These are phyloP conservation scores for Thalassarche chlororhynchos DNA, from an alignment of 2,113 vertebrate genomes.

Conservation along the genomic window DNA sequence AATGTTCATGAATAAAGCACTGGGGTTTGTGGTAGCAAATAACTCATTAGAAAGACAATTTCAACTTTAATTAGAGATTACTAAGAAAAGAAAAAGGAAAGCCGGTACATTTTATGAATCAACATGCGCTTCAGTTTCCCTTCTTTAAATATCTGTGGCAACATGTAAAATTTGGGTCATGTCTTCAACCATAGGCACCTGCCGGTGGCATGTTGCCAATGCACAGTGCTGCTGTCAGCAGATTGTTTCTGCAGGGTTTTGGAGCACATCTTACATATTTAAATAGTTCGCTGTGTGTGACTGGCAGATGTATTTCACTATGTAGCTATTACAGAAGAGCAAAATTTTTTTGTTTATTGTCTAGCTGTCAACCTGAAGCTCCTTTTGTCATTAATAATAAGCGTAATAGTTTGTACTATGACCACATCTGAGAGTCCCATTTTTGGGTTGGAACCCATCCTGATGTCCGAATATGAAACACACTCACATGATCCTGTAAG, in stretches of 20 bases:
- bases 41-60: slow-evolving; percentile 15
- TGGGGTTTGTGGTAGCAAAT: neutral
- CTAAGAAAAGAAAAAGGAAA: neutral
- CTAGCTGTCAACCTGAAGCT: neutral
- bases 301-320: neutral
- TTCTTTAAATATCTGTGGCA: neutral
- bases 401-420: neutral
- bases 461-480: neutral
- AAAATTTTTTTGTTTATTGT: neutral
- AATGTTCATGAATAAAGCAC: neutral
- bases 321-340: neutral
- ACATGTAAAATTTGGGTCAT: neutral
- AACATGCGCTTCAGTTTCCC: neutral
- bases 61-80: neutral
- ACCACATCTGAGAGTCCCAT: neutral
- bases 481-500: neutral
- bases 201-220: neutral
- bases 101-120: neutral
- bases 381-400: neutral
- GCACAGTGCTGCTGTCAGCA: neutral
- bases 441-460: neutral
- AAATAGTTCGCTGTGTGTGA: neutral
- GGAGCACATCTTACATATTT: neutral
- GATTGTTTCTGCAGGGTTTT: neutral
- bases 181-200: neutral